These are phyloP conservation scores for Tupiocoris notatus DNA, from an alignment of 2,888 invertebrate genomes.

Conservation along the genomic window DNA sequence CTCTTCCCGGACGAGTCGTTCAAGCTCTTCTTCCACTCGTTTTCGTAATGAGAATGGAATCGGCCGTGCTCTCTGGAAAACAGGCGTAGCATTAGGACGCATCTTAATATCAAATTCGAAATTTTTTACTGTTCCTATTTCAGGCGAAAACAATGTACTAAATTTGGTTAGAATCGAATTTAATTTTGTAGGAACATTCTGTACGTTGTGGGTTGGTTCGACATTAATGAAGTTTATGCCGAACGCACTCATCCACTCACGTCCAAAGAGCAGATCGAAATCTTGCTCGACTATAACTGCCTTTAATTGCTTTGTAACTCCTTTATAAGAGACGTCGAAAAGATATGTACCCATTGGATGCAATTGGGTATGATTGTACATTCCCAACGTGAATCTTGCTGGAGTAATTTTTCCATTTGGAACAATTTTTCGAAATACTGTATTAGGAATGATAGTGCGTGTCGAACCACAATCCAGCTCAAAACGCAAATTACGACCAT, in stretches of 20 bases:
- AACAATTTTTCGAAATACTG: neutral
- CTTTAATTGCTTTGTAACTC: neutral
- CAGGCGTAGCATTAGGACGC: neutral
- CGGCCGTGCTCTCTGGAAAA: slow-evolving; percentile 19
- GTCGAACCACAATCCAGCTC: slow-evolving; percentile 5
- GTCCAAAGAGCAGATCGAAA: slow-evolving; percentile 4
- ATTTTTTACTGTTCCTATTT: neutral
- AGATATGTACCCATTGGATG: neutral
- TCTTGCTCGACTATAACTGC: slow-evolving; percentile 2
- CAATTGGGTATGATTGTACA: neutral
- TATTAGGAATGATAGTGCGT: neutral
- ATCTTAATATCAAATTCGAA: neutral
- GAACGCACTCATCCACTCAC: slow-evolving; percentile 17
- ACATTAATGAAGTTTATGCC: slow-evolving; percentile 2
- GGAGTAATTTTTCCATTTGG: neutral
- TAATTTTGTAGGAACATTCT: neutral
- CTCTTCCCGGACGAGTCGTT: slow-evolving; percentile 16
- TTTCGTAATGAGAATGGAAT: slow-evolving; percentile 15
- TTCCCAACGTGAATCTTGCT: slow-evolving; percentile 4
- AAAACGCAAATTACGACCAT: slow-evolving; percentile 1
- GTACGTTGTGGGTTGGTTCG: neutral
- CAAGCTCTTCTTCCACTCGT: slow-evolving; percentile 20
- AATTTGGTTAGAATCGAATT: neutral
- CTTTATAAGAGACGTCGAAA: neutral
- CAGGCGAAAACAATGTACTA: neutral